phyloP scores from a whole-genome alignment of 1,140 invertebrate genomes.

The Platyura marginata region DNA sequence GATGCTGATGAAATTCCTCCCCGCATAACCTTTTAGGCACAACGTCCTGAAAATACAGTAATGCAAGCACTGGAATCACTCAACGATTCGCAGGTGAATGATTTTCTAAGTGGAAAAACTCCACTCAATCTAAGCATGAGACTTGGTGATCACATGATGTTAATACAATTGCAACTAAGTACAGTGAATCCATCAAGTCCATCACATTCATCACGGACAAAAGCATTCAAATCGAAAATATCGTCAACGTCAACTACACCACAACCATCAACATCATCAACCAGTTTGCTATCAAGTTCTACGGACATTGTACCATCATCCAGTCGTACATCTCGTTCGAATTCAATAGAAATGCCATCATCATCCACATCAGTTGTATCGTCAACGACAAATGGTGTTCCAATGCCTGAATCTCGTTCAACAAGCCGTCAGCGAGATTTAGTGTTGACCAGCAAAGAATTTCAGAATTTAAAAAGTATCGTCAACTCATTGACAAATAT shows the following conservation, averaged over 20 bases:
- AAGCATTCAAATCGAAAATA: conserved; percentile 5
- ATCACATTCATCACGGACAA: conserved; percentile 5
- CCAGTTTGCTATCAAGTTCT: not conserved
- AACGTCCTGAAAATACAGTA: conserved; percentile 79
- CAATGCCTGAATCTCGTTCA: not conserved
- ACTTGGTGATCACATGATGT: conserved; percentile 90
- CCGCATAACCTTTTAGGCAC: conserved; percentile 48
- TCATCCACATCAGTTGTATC: not conserved
- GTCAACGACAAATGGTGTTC: not conserved
- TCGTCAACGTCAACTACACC: conserved; percentile 12
- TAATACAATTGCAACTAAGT: conserved; percentile 83
- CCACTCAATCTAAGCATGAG: conserved; percentile 88
- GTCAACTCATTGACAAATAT: not conserved
- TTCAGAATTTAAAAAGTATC: not conserved
- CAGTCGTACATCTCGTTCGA: not conserved
- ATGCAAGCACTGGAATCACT: conserved; percentile 88
- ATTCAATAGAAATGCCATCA: not conserved
- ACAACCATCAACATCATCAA: not conserved
- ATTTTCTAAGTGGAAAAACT: conserved; percentile 83
- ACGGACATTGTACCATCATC: not conserved
- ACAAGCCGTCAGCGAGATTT: not conserved
- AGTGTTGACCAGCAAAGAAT: not conserved
- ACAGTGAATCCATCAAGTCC: conserved; percentile 39
- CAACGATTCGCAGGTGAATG: conserved; percentile 85
- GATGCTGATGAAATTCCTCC: too few relatives aligned